Percentiles rank a stretch among this genome's conserved stretches.
Conservation (phyloP, 2,888 invertebrate species). For the Lasioglossum leucozonium region DNA sequence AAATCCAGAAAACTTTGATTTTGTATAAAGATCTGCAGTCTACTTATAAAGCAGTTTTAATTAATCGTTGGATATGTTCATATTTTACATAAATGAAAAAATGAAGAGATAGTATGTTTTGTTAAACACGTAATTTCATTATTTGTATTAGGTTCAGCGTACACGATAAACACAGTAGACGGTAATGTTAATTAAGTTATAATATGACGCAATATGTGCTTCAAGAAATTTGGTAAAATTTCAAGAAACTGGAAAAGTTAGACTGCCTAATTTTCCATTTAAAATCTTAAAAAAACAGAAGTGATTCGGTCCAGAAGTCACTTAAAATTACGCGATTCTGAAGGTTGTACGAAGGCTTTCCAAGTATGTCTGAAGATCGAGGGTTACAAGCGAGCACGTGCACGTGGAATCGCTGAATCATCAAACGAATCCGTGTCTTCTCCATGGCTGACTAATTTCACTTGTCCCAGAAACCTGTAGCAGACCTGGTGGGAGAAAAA, state of each 20-base stretch:
- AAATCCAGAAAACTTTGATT: too few species aligned
- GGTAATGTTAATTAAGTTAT: too few species aligned
- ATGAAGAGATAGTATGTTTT: too few species aligned
- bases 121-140: not conserved
- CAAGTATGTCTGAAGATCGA: not conserved
- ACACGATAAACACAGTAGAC: too few species aligned
- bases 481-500: not conserved
- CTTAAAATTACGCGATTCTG: not conserved
- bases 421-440: slow-evolving; percentile 41
- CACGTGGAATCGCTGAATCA: not conserved
- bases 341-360: not conserved
- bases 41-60: too few species aligned
- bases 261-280: too few species aligned
- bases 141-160: too few species aligned
- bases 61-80: not conserved
- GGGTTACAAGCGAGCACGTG: not conserved
- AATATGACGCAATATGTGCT: too few species aligned
- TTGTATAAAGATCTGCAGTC: too few species aligned
- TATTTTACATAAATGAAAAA: not conserved
- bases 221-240: not conserved
- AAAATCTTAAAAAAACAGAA: too few species aligned
- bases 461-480: slow-evolving; percentile 42
- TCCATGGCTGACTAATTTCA: slow-evolving; percentile 41
- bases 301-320: not conserved
- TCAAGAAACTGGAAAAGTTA: not conserved